Base-by-base conservation (phyloP, 2,113 vertebrate species). In the Sclerurus mexicanus region DNA sequence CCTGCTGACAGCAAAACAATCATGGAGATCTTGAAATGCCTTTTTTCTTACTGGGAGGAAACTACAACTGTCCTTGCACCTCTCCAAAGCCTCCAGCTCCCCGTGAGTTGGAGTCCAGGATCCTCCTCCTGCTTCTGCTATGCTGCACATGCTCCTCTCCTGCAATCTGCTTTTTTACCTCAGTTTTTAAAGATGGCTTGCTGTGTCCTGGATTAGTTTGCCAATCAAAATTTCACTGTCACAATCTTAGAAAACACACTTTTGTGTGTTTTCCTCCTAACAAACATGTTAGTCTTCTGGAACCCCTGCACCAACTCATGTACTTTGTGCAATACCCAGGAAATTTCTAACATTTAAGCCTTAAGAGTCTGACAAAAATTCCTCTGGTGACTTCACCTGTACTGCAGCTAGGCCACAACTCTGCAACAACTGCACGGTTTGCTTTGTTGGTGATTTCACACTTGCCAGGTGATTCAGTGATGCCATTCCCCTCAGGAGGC, bases 251-350 rank as follows among this genome's bases (percentile, higher is more conserved):
- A 53, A 87, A 80, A 66, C 1, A 21, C 6, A 12, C 1, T 27
- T 63, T 19, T 78, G 30, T 0, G 0, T 3, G 8, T 75, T 75
- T 78, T 5, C 5, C 7, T 58, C 12, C 18, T 73, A 47, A 30
- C 16, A 72, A 72, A 37, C 2, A 30, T 22, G 6, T 37, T 46
- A 33, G 13, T 12, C 47, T 59, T 75, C 59, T 72, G 58, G n/a
- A 72, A 88, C 8, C 2, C 35, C 13, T 59, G 7, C 55, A 31
- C 11, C 5, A 63, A 0, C 2, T n/a, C 2, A 0, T 5, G 6
- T 78, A 8, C 14, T 90, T 79, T 67, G 28, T 33, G 33, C 46
- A 55, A 46, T 14, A 53, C 6, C 4, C 2, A 16, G 37, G 25
- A 78, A 31, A 56, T 19, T 30, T 75, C 27, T 67, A 53, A n/a